These are phyloP conservation scores for Neuroterus valhalla DNA, from an alignment of 1,140 invertebrate genomes.

Conservation along the genomic window DNA sequence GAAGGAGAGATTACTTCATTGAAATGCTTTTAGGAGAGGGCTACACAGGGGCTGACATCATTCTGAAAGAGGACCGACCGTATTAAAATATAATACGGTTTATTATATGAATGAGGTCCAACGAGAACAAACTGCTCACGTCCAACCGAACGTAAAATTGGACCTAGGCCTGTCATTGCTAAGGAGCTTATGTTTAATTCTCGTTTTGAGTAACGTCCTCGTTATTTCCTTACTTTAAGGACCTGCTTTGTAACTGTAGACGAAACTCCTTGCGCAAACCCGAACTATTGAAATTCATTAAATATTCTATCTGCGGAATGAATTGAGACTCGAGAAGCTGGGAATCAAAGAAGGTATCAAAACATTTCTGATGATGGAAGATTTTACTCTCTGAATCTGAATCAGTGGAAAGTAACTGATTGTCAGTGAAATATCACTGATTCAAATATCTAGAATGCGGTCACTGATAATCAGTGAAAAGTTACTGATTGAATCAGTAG, in stretches of 20 bases:
- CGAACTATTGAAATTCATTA: not conserved
- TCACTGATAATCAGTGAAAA: too few relatives aligned
- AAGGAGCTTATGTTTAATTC: constrained; percentile 29
- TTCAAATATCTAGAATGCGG: too few relatives aligned
- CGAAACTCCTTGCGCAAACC: not conserved
- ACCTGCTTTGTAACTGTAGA: not conserved
- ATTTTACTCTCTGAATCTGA: too few relatives aligned
- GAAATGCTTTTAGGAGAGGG: constrained; percentile 20
- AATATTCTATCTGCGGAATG: constrained; percentile 17
- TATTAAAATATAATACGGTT: constrained; percentile 30
- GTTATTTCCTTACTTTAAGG: constrained; percentile 21
- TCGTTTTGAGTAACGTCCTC: constrained; percentile 21
- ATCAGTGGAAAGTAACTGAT: too few relatives aligned
- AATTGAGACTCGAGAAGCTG: not conserved
- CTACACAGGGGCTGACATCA: constrained; percentile 22
- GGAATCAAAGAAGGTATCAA: too few relatives aligned
- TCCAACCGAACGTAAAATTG: constrained; percentile 25
- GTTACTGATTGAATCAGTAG: too few relatives aligned
- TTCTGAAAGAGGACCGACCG: constrained; percentile 14
- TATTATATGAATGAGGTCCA: constrained; percentile 29
- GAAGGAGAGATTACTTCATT: constrained; percentile 31
- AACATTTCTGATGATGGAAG: too few relatives aligned
- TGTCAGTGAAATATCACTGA: too few relatives aligned
- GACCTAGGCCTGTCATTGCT: constrained; percentile 21
- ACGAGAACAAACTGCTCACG: constrained; percentile 16